Percentiles rank a stretch among this genome's conserved stretches.
phyloP scores from a whole-genome alignment of 2,113 vertebrate genomes.

The Carettochelys insculpta region DNA sequence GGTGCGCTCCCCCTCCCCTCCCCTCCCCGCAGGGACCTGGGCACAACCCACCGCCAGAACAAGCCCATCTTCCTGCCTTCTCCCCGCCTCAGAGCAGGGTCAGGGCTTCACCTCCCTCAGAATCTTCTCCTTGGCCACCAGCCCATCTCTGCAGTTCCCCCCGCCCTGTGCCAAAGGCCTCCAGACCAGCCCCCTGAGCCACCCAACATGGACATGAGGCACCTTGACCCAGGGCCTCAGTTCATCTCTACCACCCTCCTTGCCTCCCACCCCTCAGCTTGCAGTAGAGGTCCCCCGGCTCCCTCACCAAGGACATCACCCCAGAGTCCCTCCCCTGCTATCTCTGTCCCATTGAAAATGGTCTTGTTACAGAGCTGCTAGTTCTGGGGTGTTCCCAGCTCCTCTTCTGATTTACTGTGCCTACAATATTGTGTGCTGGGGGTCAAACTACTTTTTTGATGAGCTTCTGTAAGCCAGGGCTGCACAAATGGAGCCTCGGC shows the following conservation, averaged over 20 bases:
- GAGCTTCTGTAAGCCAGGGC: fast-evolving
- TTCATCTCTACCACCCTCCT: background rate
- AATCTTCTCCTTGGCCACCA: fast-evolving
- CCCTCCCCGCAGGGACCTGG: background rate
- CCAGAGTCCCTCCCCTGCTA: fast-evolving
- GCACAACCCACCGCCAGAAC: background rate
- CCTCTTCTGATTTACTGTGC: fast-evolving
- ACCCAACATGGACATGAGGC: background rate
- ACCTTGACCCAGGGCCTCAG: background rate
- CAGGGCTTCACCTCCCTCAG: background rate
- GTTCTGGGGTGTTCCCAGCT: fast-evolving
- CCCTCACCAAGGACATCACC: background rate
- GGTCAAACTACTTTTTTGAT: fast-evolving
- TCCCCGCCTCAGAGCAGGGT: background rate
- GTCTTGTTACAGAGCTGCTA: fast-evolving
- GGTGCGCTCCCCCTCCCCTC: too few species aligned
- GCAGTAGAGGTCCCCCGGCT: background rate
- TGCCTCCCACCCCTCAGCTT: background rate
- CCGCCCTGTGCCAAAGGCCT: fast-evolving
- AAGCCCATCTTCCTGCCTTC: background rate
- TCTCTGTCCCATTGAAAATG: fast-evolving
- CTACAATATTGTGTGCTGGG: fast-evolving
- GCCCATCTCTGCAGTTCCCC: fast-evolving
- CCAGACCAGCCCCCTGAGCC: background rate
- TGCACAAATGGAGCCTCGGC: fast-evolving